Evolutionary conservation across 2,113 vertebrate genomes (phyloP).

Genomic region (Chelonoidis abingdonii): DNA sequence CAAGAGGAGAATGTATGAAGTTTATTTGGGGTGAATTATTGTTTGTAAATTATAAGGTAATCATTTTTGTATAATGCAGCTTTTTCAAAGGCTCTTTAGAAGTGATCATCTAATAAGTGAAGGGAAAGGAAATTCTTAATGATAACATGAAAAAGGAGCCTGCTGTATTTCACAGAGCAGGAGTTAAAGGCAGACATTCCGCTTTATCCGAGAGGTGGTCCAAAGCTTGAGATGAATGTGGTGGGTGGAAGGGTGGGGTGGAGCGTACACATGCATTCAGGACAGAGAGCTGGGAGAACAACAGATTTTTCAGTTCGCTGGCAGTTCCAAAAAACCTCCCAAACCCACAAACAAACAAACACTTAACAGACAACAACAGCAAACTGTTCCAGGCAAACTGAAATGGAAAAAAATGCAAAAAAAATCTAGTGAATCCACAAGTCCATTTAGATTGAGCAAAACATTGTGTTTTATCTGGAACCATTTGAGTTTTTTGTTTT

Average conservation of each 20-base stretch:
- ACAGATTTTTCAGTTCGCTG: neutral
- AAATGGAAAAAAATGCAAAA: too few relatives aligned
- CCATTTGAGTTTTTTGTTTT: neutral
- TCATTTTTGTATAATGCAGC: accelerated
- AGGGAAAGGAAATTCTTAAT: neutral
- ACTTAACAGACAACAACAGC: too few relatives aligned
- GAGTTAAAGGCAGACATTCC: neutral
- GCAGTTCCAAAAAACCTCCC: neutral
- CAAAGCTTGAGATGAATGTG: neutral
- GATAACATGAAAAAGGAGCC: neutral
- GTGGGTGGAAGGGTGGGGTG: too few relatives aligned
- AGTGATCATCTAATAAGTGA: neutral
- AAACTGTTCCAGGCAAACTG: too few relatives aligned
- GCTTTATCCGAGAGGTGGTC: neutral
- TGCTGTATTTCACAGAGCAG: neutral
- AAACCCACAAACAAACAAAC: too few relatives aligned
- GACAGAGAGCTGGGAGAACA: neutral
- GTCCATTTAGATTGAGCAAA: too few relatives aligned
- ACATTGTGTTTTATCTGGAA: neutral
- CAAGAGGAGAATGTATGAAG: accelerated
- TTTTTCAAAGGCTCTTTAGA: neutral
- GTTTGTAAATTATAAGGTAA: neutral
- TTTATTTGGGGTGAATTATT: neutral
- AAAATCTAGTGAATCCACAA: neutral
- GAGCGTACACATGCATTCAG: too few relatives aligned